Base-by-base conservation (phyloP, 1,140 invertebrate species). In the Varroa destructor region DNA sequence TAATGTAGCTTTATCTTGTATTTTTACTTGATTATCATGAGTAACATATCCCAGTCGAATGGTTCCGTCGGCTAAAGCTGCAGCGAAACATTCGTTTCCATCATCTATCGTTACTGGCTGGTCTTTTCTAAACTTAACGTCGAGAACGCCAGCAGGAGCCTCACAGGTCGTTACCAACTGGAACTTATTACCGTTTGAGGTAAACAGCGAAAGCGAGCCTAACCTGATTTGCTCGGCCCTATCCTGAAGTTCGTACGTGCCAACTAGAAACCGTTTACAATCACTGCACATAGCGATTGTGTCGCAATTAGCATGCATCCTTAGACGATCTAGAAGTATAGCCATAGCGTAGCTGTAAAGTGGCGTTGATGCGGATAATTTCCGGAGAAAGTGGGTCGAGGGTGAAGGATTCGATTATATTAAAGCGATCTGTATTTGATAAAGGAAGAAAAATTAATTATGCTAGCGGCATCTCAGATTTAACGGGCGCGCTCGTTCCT, bases 71-170 rank as follows among this genome's bases (percentile, higher is more conserved):
- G 61, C 61, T 37, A 67, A 67, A 1, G 61, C 40, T 12, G 36
- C 12, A 4, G 46, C 46, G 46, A 67, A 67, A 12, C 2, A 10
- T 5, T 67, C 36, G 2, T 8, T 67, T 46, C 12, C 36, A 12
- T 40, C 46, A 46, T 40, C 40, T 3, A 25, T 43, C 46, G 0
- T 8, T 51, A 51, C 8, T 51, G 46, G 8, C 46, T 51, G 46
- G 46, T 8, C 46, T 51, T 51, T 51, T 51, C 46, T 51, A 46
- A 67, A 67, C 37, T 67, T 67, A 37, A 67, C 40, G 61, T 67
- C 61, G 12, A 67, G 61, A 14, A 67, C 61, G 14, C 61, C 61
- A 25, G 61, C 61, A 1, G 61, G 10, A 40, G 61, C 61, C 36
- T 67, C 36, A 5, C 61, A 40, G 46, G 61, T 36, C 12, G 40